These are phyloP conservation scores for Clarias fuscus DNA, from an alignment of 2,797 vertebrate genomes.

Conservation along the genomic window DNA sequence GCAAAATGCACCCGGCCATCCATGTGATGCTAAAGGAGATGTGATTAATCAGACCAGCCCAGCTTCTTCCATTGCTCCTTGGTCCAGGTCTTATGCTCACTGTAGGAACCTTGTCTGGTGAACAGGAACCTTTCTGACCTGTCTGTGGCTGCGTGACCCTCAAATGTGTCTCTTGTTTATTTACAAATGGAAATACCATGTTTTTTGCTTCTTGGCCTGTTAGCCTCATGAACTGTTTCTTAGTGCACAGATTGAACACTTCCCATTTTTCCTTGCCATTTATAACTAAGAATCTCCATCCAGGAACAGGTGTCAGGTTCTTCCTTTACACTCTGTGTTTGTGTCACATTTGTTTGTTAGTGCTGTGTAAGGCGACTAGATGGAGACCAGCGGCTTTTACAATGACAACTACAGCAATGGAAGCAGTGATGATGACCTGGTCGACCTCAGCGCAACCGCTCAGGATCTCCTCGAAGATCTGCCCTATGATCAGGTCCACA, in stretches of 20 bases:
- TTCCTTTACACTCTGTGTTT: not conserved
- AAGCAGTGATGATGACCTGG: slow-evolving; percentile 91
- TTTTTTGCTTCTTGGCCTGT: not conserved
- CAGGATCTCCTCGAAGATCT: slow-evolving; percentile 88
- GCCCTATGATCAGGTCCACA: slow-evolving; percentile 76
- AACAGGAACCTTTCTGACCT: no score
- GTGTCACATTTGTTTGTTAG: not conserved
- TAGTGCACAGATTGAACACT: not conserved
- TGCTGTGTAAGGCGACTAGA: slow-evolving; percentile 51
- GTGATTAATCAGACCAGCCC: no score
- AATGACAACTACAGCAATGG: slow-evolving; percentile 79
- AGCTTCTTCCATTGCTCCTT: no score
- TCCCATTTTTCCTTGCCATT: not conserved
- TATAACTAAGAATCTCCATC: not conserved
- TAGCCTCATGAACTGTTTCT: not conserved
- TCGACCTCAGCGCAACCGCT: slow-evolving; percentile 86
- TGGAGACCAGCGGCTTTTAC: slow-evolving; percentile 81
- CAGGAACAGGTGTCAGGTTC: not conserved
- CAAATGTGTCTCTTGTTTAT: no score
- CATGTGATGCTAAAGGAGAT: no score
- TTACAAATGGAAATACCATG: not conserved
- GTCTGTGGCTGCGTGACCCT: no score
- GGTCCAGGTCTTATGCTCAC: no score
- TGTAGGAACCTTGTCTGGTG: no score
- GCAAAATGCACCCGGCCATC: no score